phyloP scores from a whole-genome alignment of 2,888 invertebrate genomes.

The Helobdella robusta region DNA sequence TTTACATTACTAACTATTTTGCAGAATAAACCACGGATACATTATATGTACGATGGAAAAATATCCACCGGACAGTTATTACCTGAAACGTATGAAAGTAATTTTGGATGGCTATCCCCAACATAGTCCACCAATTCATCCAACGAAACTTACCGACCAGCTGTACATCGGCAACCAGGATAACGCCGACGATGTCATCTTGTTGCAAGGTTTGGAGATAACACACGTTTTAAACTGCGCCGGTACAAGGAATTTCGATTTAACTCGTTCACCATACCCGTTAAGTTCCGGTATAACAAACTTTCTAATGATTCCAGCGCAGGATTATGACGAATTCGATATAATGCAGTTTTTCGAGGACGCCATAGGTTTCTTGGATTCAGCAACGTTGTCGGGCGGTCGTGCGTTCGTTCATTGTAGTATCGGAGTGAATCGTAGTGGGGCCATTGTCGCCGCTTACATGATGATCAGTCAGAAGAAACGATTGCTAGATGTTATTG shows the following conservation, averaged over 20 bases:
- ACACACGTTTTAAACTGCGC: constrained; percentile 36
- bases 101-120: constrained; percentile 35
- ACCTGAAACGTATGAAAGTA: constrained; percentile 31
- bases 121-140: constrained; percentile 32
- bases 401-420: constrained; percentile 36
- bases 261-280: constrained; percentile 32
- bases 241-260: constrained; percentile 33
- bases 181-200: constrained; percentile 34
- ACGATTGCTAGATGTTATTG: constrained; percentile 31
- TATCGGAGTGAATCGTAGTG: constrained; percentile 36
- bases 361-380: constrained; percentile 33
- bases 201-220: constrained; percentile 32
- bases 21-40: too few relatives aligned
- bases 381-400: constrained; percentile 29
- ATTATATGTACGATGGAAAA: too few relatives aligned
- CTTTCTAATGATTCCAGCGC: constrained; percentile 35
- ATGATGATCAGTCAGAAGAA: constrained; percentile 32
- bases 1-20: too few relatives aligned
- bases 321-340: constrained; percentile 35
- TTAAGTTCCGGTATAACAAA: constrained; percentile 28
- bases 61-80: constrained; percentile 32
- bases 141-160: constrained; percentile 30
- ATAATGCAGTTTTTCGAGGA: constrained; percentile 34
- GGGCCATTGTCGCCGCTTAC: constrained; percentile 35
- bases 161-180: constrained; percentile 36